Evolutionary conservation across 92 coral and sea anemone species (phyloP).

Genomic region (Palythoa grandiflora): DNA sequence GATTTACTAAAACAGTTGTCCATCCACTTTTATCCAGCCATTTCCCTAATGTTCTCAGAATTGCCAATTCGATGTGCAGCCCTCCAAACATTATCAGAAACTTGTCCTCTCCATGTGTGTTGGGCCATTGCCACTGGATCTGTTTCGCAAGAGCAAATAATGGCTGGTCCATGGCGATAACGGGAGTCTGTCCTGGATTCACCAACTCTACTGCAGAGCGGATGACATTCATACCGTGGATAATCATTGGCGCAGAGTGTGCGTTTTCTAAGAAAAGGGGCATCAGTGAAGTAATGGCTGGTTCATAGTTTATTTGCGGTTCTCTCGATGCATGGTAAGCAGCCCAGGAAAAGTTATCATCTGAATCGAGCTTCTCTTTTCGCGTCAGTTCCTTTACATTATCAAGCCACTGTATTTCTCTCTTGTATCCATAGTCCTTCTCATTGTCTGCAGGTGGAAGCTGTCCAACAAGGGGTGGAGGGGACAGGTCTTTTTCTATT

Average conservation of each 20-base stretch:
- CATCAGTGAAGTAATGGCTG: not conserved
- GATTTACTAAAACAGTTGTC: slow-evolving; percentile 25
- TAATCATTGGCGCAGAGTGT: not conserved
- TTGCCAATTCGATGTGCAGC: too few relatives aligned
- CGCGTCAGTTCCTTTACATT: not conserved
- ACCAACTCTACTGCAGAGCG: too few relatives aligned
- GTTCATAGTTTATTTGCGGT: not conserved
- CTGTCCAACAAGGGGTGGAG: not conserved
- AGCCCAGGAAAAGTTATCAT: slow-evolving; percentile 3
- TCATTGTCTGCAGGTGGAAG: too few relatives aligned
- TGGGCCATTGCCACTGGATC: too few relatives aligned
- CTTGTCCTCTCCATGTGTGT: too few relatives aligned
- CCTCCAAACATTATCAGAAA: too few relatives aligned
- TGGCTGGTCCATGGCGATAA: too few relatives aligned
- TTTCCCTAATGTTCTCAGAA: not conserved
- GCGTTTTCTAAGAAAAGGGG: slow-evolving; percentile 17
- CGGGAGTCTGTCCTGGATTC: too few relatives aligned
- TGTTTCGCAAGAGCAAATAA: too few relatives aligned
- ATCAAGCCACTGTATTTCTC: slow-evolving; percentile 13
- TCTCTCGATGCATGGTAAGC: slow-evolving; percentile 22
- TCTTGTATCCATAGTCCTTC: not conserved
- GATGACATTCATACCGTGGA: too few relatives aligned
- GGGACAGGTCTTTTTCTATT: not conserved
- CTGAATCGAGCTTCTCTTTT: not conserved
- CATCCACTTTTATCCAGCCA: slow-evolving; percentile 44